These are phyloP conservation scores for Tragelaphus eurycerus DNA, from an alignment of 2,797 vertebrate species.

Conservation along the genomic window DNA sequence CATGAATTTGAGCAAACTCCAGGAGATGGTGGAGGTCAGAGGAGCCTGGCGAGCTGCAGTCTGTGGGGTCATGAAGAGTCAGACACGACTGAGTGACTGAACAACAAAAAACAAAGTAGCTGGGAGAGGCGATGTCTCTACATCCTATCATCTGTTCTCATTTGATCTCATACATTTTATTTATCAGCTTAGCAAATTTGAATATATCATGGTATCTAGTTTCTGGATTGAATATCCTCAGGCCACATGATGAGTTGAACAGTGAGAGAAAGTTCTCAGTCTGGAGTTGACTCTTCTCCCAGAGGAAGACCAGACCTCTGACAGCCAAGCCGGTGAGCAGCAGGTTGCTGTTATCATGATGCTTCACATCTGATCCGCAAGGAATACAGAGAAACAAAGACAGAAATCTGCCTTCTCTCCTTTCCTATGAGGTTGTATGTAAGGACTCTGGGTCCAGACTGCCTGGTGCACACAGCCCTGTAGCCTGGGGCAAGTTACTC, in stretches of 20 bases:
- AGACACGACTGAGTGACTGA: not conserved
- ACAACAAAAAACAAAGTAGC: not conserved
- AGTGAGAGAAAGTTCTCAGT: not conserved
- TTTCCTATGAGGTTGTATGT: not conserved
- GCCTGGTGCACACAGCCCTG: not conserved
- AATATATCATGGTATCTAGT: not conserved
- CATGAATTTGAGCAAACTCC: not conserved
- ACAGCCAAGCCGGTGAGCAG: not conserved
- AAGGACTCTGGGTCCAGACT: not conserved
- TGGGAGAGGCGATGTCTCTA: not conserved
- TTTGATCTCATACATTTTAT: not conserved
- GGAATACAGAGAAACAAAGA: not conserved
- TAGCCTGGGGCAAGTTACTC: not conserved
- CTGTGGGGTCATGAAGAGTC: rapidly evolving
- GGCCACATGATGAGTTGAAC: slow-evolving; percentile 15
- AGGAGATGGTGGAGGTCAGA: not conserved
- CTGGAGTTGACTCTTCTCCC: not conserved
- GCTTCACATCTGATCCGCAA: not conserved
- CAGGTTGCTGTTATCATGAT: not conserved
- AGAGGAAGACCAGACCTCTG: not conserved
- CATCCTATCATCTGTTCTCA: not conserved
- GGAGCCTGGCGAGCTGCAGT: not conserved
- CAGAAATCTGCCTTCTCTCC: not conserved
- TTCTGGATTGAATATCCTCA: not conserved
- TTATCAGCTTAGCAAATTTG: slow-evolving; percentile 3